Percentiles rank a stretch among this genome's conserved stretches.
These are phyloP conservation scores for Eilema caniola DNA, from an alignment of 2,888 invertebrate genomes.

Conservation along the genomic window DNA sequence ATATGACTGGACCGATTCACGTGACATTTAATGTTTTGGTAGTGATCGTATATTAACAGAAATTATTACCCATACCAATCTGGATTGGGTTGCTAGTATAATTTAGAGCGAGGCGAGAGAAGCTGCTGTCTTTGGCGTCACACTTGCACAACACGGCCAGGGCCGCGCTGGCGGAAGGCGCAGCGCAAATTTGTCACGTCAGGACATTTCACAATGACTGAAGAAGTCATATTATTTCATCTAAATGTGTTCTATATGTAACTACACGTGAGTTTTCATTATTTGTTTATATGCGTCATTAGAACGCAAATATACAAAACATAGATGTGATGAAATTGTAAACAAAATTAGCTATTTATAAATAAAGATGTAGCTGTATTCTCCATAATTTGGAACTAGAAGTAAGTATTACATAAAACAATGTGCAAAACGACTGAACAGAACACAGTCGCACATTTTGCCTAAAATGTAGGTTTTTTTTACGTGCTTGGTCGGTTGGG, in stretches of 20 bases:
- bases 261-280: constrained; percentile 17
- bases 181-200: constrained; percentile 58
- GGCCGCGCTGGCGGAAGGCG: constrained; percentile 57
- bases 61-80: not conserved
- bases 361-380: not conserved
- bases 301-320: not conserved
- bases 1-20: not conserved
- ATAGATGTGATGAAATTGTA: not conserved
- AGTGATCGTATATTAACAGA: no score
- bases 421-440: no score
- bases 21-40: no score
- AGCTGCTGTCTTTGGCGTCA: constrained; percentile 14
- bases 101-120: constrained; percentile 21
- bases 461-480: no score
- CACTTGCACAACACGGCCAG: constrained; percentile 47
- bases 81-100: not conserved
- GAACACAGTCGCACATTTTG: no score
- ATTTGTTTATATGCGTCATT: constrained; percentile 3
- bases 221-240: constrained; percentile 14
- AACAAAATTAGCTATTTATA: constrained; percentile 2
- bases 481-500: no score
- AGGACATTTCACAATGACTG: constrained; percentile 37
- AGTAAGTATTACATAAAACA: not conserved
- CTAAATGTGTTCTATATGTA: constrained; percentile 4
- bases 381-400: not conserved